Conservation (phyloP, 2,113 vertebrate species). For the Scytalopus superciliaris region DNA sequence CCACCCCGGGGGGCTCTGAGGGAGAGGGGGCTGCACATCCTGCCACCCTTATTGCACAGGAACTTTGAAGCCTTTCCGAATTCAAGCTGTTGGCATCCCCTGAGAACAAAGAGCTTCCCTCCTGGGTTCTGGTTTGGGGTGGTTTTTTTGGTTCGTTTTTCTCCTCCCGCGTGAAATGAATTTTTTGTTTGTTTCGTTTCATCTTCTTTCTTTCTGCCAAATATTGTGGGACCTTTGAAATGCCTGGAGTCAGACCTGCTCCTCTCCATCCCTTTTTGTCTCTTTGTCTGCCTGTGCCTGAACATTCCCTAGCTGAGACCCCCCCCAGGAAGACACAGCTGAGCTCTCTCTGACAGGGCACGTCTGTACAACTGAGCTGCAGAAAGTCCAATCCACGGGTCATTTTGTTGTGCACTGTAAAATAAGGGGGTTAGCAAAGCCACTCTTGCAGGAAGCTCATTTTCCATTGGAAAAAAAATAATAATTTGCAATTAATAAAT, state of each 20-base stretch:
- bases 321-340: not conserved
- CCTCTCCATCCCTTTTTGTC: not conserved
- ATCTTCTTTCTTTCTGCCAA: not conserved
- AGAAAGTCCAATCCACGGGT: not conserved
- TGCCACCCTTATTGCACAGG: not conserved
- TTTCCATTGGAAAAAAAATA: constrained; percentile 4
- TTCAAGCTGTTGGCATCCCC: not conserved
- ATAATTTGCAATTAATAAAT: constrained; percentile 33
- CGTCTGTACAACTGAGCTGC: not conserved
- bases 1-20: too few relatives aligned
- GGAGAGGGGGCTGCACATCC: too few relatives aligned
- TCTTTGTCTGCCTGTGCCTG: not conserved
- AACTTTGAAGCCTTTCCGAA: not conserved
- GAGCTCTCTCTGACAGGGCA: not conserved
- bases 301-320: not conserved
- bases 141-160: not conserved
- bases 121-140: fast-evolving
- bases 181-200: not conserved
- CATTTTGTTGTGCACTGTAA: not conserved
- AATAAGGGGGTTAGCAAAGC: not conserved
- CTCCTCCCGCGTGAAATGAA: not conserved
- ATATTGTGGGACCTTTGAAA: not conserved
- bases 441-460: not conserved
- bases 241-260: not conserved
- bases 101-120: not conserved